Conservation (phyloP, 1,140 invertebrate species). For the Sipha flava region DNA sequence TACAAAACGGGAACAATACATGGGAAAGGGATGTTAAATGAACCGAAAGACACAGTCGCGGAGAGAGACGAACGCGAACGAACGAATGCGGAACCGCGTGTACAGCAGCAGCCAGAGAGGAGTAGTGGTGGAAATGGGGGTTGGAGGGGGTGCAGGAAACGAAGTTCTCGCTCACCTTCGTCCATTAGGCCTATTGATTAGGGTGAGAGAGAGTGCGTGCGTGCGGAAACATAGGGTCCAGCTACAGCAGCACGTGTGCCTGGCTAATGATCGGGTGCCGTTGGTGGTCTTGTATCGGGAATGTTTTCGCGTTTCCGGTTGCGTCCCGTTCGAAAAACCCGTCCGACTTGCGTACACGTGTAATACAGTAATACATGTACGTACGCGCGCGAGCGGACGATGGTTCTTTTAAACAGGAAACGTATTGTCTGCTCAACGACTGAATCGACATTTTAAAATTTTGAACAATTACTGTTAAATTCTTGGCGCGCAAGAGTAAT, state of each 20-base stretch:
- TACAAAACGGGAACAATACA: constrained; percentile 8
- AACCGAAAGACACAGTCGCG: neutral
- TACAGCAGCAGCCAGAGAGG: neutral
- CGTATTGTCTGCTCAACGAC: constrained; percentile 8
- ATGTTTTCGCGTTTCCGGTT: constrained; percentile 30
- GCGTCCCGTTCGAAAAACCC: neutral
- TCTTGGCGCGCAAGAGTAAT: constrained; percentile 17
- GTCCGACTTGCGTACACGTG: neutral
- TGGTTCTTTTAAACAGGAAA: constrained; percentile 26
- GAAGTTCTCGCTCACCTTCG: constrained; percentile 3
- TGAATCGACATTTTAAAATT: constrained; percentile 9
- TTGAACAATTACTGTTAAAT: constrained; percentile 1
- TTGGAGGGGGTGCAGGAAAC: neutral
- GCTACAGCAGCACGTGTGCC: constrained; percentile 10
- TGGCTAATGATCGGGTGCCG: constrained; percentile 18
- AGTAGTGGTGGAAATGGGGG: too few species aligned
- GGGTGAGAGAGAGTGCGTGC: too few species aligned
- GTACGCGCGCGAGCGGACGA: neutral
- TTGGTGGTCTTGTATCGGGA: constrained; percentile 22
- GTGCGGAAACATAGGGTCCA: neutral
- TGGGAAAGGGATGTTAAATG: constrained; percentile 14
- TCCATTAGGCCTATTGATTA: constrained; percentile 27
- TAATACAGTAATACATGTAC: neutral
- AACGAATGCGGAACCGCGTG: neutral
- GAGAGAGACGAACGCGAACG: neutral